Evolutionary conservation across 2,113 vertebrate species (phyloP).

Genomic region (Saiga tatarica): DNA sequence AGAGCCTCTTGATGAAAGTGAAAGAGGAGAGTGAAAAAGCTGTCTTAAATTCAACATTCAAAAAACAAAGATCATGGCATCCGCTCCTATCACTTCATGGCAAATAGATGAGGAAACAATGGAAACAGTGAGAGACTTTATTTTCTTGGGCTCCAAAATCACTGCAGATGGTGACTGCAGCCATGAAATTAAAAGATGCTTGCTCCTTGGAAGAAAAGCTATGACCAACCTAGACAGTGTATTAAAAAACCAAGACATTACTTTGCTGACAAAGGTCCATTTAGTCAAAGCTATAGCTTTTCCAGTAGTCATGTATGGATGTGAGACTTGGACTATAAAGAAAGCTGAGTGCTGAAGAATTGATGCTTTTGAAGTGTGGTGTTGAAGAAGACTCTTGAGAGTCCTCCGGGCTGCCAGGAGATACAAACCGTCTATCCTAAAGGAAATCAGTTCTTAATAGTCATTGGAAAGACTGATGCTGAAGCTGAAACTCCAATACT

Average conservation of each 20-base stretch:
- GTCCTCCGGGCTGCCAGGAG: background rate
- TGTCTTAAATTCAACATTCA: background rate
- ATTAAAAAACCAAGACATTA: background rate
- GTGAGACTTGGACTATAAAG: background rate
- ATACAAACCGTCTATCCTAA: background rate
- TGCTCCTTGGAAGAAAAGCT: background rate
- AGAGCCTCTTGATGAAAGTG: background rate
- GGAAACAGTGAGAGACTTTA: background rate
- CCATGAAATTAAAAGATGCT: fast-evolving
- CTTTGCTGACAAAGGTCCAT: background rate
- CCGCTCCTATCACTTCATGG: background rate
- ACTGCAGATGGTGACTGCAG: background rate
- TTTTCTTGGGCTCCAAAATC: background rate
- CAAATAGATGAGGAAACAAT: background rate
- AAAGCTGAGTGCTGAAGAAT: background rate
- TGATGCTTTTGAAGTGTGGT: background rate
- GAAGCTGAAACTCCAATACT: background rate
- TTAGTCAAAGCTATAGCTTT: background rate
- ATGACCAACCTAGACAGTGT: background rate
- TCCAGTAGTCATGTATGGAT: background rate
- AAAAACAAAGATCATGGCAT: background rate
- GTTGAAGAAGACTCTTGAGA: background rate
- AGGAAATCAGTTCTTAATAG: background rate
- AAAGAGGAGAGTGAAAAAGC: background rate
- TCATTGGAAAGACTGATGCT: background rate